Evolutionary conservation across 1,140 invertebrate species (phyloP), one percentile per base, ranked within the genome.

Genomic region (Teleogryllus occipitalis): DNA sequence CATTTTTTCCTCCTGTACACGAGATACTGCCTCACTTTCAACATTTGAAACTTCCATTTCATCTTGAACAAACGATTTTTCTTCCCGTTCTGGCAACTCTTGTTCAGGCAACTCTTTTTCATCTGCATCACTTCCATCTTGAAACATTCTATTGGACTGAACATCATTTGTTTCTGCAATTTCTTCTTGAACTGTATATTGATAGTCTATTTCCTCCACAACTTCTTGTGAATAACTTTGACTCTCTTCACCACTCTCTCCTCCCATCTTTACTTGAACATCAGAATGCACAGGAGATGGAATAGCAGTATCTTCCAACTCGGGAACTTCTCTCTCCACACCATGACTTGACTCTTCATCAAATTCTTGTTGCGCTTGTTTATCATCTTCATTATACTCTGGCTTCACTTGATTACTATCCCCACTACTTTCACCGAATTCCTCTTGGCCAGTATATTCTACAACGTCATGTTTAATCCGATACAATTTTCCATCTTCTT

Each of bases 261-360:
- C 77, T 21, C 15, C 81, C 81, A 80, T 83, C 82, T 82, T 83
- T 83, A 21, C 82, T 81, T 82, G 81, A 80, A 84, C 74, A 49
- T 81, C 83, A 8, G 82, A 82, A 47, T 78, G 80, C 76, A 82
- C 83, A 78, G 82, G 79, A 72, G 82, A 78, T 47, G 83, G 83
- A n/a, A 84, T 83, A 18, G 82, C 83, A 22, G 85, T 82, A n/a
- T 83, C 82, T 77, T 85, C 85, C 74, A 85, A 79, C 80, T 85
- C 85, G 73, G 85, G 84, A 47, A 86, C 83, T 78, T 54, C 81
- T 76, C 84, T 47, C 27, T 80, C 74, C 47, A 74, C 10, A n/a
- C 72, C 47, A 8, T 79, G 76, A 77, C 47, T 77, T 5, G 1
- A 8, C 48, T 77, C 76, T n/a, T 77, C 76, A 21, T 48, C 76